A percentile compares a stretch with the other conserved stretches of the same genome.
These are phyloP conservation scores for Isoperla grammatica DNA, from an alignment of 2,888 invertebrate genomes.

Conservation along the genomic window DNA sequence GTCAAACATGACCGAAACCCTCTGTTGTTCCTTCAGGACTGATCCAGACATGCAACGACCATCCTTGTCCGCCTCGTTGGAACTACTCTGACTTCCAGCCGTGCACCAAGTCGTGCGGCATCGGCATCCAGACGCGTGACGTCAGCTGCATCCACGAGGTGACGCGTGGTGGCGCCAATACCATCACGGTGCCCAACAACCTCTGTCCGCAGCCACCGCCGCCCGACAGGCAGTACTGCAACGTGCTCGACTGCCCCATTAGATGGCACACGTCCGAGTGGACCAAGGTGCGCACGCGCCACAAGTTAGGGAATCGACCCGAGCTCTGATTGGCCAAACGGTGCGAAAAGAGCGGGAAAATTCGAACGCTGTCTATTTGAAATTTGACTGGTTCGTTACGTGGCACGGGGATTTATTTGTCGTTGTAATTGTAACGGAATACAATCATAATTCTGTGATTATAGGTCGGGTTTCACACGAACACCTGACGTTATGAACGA, in stretches of 20 bases:
- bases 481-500: too few species aligned
- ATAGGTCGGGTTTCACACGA: too few species aligned
- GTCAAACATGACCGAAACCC: too few species aligned
- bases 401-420: not conserved
- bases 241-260: slow-evolving; percentile 87
- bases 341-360: too few species aligned
- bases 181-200: slow-evolving; percentile 86
- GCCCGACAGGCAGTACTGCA: slow-evolving; percentile 83
- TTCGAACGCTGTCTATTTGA: too few species aligned
- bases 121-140: slow-evolving; percentile 86
- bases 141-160: slow-evolving; percentile 86
- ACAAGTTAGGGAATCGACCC: too few species aligned
- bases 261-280: slow-evolving; percentile 84
- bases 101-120: slow-evolving; percentile 91
- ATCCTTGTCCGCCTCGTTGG: slow-evolving; percentile 89
- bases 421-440: too few species aligned
- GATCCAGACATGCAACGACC: slow-evolving; percentile 87
- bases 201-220: slow-evolving; percentile 92
- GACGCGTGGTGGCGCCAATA: slow-evolving; percentile 79
- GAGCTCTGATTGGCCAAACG: too few species aligned
- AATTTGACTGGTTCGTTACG: too few species aligned
- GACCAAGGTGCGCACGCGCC: slow-evolving; percentile 54
- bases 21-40: slow-evolving; percentile 44
- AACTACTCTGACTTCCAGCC: slow-evolving; percentile 52
- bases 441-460: too few species aligned